These are phyloP conservation scores for Trachelus troglodyta DNA, from an alignment of 2,888 invertebrate genomes.

Conservation along the genomic window DNA sequence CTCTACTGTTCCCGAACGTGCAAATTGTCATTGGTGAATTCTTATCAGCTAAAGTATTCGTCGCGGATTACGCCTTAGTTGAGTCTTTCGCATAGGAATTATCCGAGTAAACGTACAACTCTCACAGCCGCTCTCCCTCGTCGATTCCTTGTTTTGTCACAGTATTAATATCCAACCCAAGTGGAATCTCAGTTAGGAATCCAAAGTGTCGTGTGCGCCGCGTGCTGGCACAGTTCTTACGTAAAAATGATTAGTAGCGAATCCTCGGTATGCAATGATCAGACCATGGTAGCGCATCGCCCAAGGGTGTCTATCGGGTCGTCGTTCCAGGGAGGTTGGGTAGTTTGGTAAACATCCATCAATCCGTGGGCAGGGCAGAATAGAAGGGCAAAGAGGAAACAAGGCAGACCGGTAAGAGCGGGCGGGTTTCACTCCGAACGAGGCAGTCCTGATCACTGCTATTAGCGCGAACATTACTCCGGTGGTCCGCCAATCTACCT, in stretches of 20 bases:
- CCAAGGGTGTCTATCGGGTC: slow-evolving; percentile 21
- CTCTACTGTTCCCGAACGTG: neutral
- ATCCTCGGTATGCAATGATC: slow-evolving; percentile 24
- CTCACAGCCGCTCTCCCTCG: neutral
- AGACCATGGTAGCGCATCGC: slow-evolving; percentile 35
- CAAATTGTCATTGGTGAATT: neutral
- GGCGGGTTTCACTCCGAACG: slow-evolving; percentile 58
- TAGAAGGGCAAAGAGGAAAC: slow-evolving; percentile 26
- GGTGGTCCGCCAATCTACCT: slow-evolving; percentile 68
- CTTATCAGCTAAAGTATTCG: neutral
- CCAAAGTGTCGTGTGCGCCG: neutral
- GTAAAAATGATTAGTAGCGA: neutral
- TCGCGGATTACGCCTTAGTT: neutral
- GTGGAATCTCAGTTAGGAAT: neutral
- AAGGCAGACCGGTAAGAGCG: slow-evolving; percentile 46
- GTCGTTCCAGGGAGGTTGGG: slow-evolving; percentile 37
- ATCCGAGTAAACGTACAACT: neutral
- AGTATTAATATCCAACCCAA: neutral
- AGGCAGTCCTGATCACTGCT: slow-evolving; percentile 70
- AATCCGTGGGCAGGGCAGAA: slow-evolving; percentile 50
- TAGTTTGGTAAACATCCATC: slow-evolving; percentile 62
- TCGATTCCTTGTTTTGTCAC: neutral
- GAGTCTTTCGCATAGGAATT: neutral
- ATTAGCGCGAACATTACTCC: slow-evolving; percentile 69
- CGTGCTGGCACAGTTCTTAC: neutral